Evolutionary conservation across 2,888 invertebrate species (phyloP), one percentile per base, ranked within the genome.

Genomic region (Cyrtodaria siliqua): DNA sequence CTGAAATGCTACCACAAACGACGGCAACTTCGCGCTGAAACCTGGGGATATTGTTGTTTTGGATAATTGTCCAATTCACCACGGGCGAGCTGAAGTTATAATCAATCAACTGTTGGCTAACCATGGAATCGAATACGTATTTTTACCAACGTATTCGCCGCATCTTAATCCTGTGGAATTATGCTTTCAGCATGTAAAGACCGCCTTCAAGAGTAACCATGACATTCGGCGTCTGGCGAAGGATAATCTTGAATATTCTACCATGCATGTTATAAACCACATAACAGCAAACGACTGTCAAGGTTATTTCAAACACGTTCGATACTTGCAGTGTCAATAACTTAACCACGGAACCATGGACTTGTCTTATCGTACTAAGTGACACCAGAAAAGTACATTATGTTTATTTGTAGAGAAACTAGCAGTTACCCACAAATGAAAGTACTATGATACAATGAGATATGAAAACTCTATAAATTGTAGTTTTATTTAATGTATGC

Each of bases 41-140:
- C 59, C 59, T 20, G 59, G 59, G 1, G 59, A 60, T 14, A 42
- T 26, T 3, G 40, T 60, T n/a, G 26, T 60, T 26, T 6, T 60
- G 29, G 59, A 60, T 23, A 60, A 60, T 42, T 44, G 59, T 26
- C 59, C 59, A 16, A 60, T n/a, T 23, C 59, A 60, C n/a, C 59
- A 44, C 26, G 42, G 42, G n/a, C 29, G 44, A 8, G 59, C 59
- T 9, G 38, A 60, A n/a, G 38, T n/a, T n/a, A 27, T 60, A 27
- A 23, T 60, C 26, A 24, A 4, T 8, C 44, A 18, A 16, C 26
- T 60, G 3, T 26, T 60, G 42, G 27, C 42, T 44, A 23, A 20
- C 40, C 9, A 12, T 16, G 9, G 16, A 12, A 16, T 38, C 40
- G 40, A 38, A 8, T 12, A 12, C 16, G 40, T 38, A 16, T 38